Evolutionary conservation across 2,113 vertebrate species (phyloP).

Genomic region (Antechinus flavipes): DNA sequence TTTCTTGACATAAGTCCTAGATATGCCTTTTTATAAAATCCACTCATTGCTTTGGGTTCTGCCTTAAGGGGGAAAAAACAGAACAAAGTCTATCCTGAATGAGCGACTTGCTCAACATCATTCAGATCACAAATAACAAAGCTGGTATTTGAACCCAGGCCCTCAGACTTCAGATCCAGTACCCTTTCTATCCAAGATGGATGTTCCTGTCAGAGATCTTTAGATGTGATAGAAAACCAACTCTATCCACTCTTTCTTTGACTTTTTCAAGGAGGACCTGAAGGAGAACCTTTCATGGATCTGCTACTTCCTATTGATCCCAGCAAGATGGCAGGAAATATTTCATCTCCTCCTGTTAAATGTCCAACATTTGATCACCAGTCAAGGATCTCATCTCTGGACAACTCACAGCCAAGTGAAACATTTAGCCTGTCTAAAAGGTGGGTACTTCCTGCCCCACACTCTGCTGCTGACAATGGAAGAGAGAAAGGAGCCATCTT

Average conservation of each 20-base stretch:
- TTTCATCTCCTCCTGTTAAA: background rate
- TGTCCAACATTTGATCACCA: background rate
- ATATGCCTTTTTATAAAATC: background rate
- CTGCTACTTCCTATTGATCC: background rate
- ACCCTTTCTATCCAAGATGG: background rate
- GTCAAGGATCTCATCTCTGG: background rate
- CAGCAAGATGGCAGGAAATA: background rate
- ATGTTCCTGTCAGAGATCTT: background rate
- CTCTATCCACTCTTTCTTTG: background rate
- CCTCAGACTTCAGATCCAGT: background rate
- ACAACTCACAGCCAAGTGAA: background rate
- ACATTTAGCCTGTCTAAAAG: background rate
- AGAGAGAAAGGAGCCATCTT: background rate
- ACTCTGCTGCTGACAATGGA: background rate
- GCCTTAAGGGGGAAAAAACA: too few species aligned
- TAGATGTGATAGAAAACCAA: background rate
- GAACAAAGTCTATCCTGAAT: too few species aligned
- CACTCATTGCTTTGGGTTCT: background rate
- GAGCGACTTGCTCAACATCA: background rate
- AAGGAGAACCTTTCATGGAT: background rate
- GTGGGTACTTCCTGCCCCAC: too few species aligned
- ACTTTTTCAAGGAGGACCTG: background rate
- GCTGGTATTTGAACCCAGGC: too few species aligned
- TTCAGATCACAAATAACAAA: background rate
- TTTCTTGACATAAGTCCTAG: background rate